Evolutionary conservation across 2,113 vertebrate genomes (phyloP).

Genomic region (Mesoclemmys tuberculata): DNA sequence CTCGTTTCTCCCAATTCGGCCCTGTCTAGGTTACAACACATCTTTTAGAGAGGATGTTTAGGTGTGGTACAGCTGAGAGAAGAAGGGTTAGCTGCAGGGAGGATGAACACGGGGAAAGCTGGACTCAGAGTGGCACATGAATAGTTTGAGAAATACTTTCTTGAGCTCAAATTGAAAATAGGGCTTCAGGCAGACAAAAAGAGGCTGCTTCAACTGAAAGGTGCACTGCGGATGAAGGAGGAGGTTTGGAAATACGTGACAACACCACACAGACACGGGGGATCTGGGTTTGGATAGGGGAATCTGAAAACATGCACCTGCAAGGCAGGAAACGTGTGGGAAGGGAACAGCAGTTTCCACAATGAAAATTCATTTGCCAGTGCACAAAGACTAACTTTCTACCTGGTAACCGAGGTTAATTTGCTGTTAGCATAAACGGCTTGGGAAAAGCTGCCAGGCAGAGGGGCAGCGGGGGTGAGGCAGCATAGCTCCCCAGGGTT

Average conservation of each 20-base stretch:
- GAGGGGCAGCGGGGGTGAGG: not conserved
- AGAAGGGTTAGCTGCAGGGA: not conserved
- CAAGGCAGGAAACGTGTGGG: not conserved
- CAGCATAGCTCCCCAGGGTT: not conserved
- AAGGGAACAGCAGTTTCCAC: not conserved
- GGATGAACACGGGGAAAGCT: not conserved
- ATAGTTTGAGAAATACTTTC: not conserved
- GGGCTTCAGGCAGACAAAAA: not conserved
- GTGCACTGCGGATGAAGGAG: not conserved
- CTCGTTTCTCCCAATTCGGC: too few species aligned
- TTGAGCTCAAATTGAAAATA: not conserved
- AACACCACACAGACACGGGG: not conserved
- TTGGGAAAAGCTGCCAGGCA: not conserved
- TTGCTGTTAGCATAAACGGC: not conserved
- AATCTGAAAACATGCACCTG: not conserved
- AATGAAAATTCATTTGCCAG: not conserved
- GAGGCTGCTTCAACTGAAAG: not conserved
- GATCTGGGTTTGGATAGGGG: too few species aligned
- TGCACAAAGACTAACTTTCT: not conserved
- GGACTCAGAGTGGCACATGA: not conserved
- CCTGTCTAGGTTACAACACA: not conserved
- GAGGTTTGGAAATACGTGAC: not conserved
- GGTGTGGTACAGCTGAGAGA: not conserved
- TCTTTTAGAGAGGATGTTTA: not conserved
- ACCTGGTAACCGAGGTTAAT: not conserved